Evolutionary conservation across 2,797 vertebrate species (phyloP), one percentile per base, ranked within the genome.

Genomic region (Urophycis tenuis): DNA sequence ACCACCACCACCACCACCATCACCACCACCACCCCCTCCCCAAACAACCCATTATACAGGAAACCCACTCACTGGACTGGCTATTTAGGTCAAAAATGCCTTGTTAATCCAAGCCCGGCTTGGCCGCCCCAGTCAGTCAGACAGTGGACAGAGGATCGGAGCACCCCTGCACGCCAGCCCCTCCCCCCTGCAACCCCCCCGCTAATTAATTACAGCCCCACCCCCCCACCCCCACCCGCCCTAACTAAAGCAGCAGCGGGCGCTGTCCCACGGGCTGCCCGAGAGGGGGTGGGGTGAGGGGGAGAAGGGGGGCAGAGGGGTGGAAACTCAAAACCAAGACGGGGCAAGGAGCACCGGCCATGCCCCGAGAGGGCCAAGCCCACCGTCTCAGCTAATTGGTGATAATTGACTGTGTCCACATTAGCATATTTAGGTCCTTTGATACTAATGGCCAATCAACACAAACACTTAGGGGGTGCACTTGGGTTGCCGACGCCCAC

Each of bases 11-110:
- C 32, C 22, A 67, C 8, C 64, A 29, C 39, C 39, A n/a, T 36
- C 35, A 36, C 35, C 35, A 67, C 64, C 22, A 67, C 10, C 67
- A 31, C 11, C 41, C 14, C 41, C 41, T 2, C 30, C 31, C n/a
- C 45, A 67, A 71, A 71, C 69, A 71, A 31, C 89, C 86, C 87
- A 88, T 82, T 89, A 86, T 90, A 80, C 88, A 74, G 60, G 0
- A 85, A 88, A 93, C 91, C 89, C 92, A 91, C 0, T 19, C 92
- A 90, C 87, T 93, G 91, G 92, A 93, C 88, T 89, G 93, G 90
- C 92, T 95, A 95, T 96, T 94, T 95, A 95, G 94, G 93, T 96
- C 94, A 94, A 90, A 96, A 93, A 89, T 45, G 92, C 90, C 92
- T 77, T 83, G 89, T 85, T 92, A 91, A 93, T 94, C 95, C 91